Evolutionary conservation across 2,113 vertebrate genomes (phyloP), one percentile per base, ranked within the genome.

Genomic region (Choloepus hoffmanni): DNA sequence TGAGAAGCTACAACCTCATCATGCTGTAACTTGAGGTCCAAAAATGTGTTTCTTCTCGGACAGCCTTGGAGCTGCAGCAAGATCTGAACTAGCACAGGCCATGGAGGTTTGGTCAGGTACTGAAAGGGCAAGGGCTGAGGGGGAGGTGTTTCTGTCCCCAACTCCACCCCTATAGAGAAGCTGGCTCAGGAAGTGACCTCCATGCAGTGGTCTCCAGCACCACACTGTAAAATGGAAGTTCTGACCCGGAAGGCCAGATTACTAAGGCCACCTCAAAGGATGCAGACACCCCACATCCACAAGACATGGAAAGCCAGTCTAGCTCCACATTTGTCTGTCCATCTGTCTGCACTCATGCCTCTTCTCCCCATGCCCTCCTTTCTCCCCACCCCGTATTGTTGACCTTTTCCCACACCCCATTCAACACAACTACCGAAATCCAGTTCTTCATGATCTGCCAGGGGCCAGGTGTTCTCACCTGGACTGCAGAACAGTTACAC

Each of bases 401-500:
- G 21, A 0, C 9, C 10, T 19, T 33, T 7, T 16, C n/a, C 18
- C 36, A 2, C 6, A 10, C n/a, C 7, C 2, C 50, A 65, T n/a
- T 60, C 28, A 45, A 24, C 7, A 36, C 63, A 55, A 43, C 23
- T 2, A 58, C 18, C 21, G 24, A 76, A 67, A 43, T 3, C n/a
- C 53, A 21, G 15, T 23, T 70, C 23, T 68, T 48, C 28, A 3
- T 30, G n/a, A 21, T 55, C 36, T 67, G 30, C 28, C 33, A 53
- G 26, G 72, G 24, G 11, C 28, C 24, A 28, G 62, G 26, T 30
- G 24, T 45, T 83, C 62, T 28, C 62, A n/a, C 40, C 18, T 30
- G 16, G 16, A 2, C 60, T 43, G 58, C 40, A 30, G 23, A 79
- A 13, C 33, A 89, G 26, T 0, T 14, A 24, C 12, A 18, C 36